Evolutionary conservation across 2,113 vertebrate species (phyloP), one percentile per base, ranked within the genome.

Genomic region (Salvator merianae): DNA sequence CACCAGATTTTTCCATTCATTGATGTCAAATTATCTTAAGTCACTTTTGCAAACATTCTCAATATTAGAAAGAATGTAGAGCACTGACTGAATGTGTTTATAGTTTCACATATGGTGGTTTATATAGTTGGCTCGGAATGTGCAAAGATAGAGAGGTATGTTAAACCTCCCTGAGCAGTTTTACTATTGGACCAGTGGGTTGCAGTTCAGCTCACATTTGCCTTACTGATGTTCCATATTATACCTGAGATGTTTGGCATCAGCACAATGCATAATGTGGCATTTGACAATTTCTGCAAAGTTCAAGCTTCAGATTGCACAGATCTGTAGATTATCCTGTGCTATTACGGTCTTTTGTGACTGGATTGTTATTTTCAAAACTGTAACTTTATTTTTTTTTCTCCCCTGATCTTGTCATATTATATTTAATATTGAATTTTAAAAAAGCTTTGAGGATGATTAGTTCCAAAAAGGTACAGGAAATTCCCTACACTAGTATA

Each of bases 11-110:
- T 38, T 50, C 68, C 14, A 71, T 68, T 81, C 43, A 70, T 36
- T 81, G 66, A 36, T 81, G 79, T 81, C 79, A 81, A 30, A 40
- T 59, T 81, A 43, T 81, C 50, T 81, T 81, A 71, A 81, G 68
- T 81, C 79, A 81, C 34, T 38, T 81, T 72, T 81, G 38, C 50
- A 81, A 81, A 59, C 62, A 55, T 55, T n/a, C 43, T 81, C 59
- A 71, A n/a, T 20, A 81, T 59, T 24, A 28, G 50, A 59, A 12
- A 53, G 50, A 71, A 5, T 7, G 18, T 36, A 59, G 36, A 59
- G 32, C 13, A 16, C 47, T 59, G 50, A 38, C 68, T 81, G 32
- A 36, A 80, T 47, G 30, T 38, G 43, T 79, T 80, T 34, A 38
- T 66, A 70, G 22, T 55, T 72, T 71, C 2, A n/a, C 79, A 72